A percentile compares a stretch with the other conserved stretches of the same genome.
Conservation (phyloP, 2,797 vertebrate genomes). For the Tympanoctomys barrerae region DNA sequence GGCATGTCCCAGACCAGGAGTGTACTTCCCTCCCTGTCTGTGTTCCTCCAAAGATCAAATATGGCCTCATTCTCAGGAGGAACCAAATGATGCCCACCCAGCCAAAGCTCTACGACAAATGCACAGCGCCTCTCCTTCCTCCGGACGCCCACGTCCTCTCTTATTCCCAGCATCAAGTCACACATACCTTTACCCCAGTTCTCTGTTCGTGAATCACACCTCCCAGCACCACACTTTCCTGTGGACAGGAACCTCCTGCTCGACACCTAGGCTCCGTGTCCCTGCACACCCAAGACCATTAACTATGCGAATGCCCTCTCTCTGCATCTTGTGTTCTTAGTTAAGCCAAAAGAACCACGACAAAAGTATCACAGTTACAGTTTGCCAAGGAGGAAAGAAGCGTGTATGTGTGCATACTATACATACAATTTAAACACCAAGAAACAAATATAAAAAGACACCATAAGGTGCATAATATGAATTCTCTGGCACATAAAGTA, state of each 20-base stretch:
- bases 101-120: background rate
- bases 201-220: background rate
- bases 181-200: background rate
- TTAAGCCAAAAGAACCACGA: background rate
- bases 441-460: background rate
- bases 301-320: background rate
- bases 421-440: background rate
- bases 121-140: background rate
- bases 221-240: background rate
- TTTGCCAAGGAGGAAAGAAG: background rate
- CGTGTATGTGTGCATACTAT: background rate
- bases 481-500: slow-evolving; percentile 8
- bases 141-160: background rate
- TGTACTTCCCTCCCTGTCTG: background rate
- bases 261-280: background rate
- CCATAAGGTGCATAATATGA: background rate
- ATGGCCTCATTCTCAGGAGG: background rate
- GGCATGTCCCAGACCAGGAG: background rate
- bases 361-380: background rate
- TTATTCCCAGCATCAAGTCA: background rate
- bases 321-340: background rate
- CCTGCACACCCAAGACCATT: background rate
- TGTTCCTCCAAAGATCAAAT: slow-evolving; percentile 22
- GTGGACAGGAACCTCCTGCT: background rate
- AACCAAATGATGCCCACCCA: background rate